Conservation (phyloP, 2,797 vertebrate genomes). For the Mareca penelope region DNA sequence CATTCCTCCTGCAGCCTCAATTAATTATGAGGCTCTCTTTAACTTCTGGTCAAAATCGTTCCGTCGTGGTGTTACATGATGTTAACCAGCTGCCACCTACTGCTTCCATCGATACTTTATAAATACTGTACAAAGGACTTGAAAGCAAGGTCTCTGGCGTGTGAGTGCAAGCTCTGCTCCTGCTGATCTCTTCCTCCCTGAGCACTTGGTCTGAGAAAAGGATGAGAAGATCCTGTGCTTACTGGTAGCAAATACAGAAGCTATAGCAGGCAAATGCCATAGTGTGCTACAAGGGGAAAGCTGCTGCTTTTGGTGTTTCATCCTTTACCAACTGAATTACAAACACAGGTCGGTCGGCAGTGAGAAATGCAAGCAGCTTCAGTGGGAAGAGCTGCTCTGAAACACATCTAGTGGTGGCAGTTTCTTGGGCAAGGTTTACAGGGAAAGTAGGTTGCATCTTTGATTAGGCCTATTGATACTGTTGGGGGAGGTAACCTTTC, state of each 20-base stretch:
- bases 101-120: neutral
- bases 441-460: neutral
- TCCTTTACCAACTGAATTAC: neutral
- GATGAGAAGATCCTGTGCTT: neutral
- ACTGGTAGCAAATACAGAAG: neutral
- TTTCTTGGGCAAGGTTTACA: neutral
- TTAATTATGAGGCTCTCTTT: conserved; percentile 38
- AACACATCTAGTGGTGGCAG: neutral
- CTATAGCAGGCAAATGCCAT: neutral
- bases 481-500: neutral
- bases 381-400: neutral
- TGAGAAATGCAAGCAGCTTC: neutral
- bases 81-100: conserved; percentile 49
- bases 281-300: neutral
- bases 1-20: conserved; percentile 19
- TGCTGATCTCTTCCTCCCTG: neutral
- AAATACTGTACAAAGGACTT: neutral
- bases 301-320: neutral
- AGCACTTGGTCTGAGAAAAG: neutral
- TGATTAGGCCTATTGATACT: neutral
- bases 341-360: rapidly evolving
- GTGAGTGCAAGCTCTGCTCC: neutral
- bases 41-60: neutral
- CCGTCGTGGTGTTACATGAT: neutral
- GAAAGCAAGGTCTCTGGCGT: neutral